A percentile compares a stretch with the other conserved stretches of the same genome.
Conservation (phyloP, 2,797 vertebrate genomes). For the Propithecus deckenii region DNA sequence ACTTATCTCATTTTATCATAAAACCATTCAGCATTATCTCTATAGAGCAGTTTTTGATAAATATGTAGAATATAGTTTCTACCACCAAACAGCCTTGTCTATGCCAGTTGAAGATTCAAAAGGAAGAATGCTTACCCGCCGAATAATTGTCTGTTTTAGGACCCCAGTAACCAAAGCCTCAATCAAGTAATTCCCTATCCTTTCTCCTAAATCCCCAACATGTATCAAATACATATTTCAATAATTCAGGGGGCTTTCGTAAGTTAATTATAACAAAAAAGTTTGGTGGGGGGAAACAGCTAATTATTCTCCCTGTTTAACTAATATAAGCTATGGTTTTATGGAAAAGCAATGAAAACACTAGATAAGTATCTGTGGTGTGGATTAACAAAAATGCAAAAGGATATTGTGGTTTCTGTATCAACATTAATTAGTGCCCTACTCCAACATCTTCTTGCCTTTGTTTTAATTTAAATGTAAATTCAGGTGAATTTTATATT, state of each 20-base stretch:
- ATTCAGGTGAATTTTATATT: slow-evolving; percentile 61
- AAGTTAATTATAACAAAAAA: slow-evolving; percentile 54
- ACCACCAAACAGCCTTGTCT: not conserved
- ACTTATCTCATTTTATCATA: slow-evolving; percentile 47
- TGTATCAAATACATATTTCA: not conserved
- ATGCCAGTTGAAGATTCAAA: not conserved
- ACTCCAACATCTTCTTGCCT: not conserved
- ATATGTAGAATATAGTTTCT: slow-evolving; percentile 22
- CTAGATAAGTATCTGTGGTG: slow-evolving; percentile 46
- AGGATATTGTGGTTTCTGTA: not conserved
- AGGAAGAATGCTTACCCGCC: slow-evolving; percentile 16
- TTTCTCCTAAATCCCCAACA: not conserved
- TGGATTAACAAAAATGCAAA: slow-evolving; percentile 62
- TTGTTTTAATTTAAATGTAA: slow-evolving; percentile 81
- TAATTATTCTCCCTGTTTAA: slow-evolving; percentile 40
- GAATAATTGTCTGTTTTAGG: slow-evolving; percentile 4
- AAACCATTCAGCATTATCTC: slow-evolving; percentile 39
- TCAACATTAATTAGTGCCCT: slow-evolving; percentile 70
- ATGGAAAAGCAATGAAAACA: slow-evolving; percentile 45
- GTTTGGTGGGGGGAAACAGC: not conserved
- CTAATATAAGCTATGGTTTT: slow-evolving; percentile 50
- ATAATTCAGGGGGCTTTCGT: not conserved
- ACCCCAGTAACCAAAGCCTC: not conserved
- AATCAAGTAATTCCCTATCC: not conserved
- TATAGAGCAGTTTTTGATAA: slow-evolving; percentile 65